Base-by-base conservation (phyloP, 2,797 vertebrate genomes). In the Hydrocynus forskahlii region DNA sequence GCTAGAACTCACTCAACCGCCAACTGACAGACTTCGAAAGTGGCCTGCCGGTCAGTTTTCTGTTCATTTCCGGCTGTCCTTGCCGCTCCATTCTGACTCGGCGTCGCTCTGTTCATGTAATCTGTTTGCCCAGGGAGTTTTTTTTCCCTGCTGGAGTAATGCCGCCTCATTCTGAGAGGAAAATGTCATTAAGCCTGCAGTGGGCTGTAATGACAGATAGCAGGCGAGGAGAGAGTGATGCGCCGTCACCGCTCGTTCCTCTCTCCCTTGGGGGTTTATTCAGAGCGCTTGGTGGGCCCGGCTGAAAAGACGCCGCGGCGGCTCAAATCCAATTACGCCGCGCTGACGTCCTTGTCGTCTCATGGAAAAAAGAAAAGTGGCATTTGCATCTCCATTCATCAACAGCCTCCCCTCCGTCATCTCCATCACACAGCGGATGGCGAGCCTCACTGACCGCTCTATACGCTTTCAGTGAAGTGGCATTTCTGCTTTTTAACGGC, bases 141-240 rank as follows among this genome's bases (percentile, higher is more conserved):
- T 68, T 59, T 59, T 48, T 48, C 63, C 72, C 79, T 25, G 43
- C 72, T 59, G 64, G 52, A 75, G 64, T 4, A 5, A 59, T 62
- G 54, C 19, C 69, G 78, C 29, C 84, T 84, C 69, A 67, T 76
- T 75, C 83, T 82, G 86, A 86, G 48, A 76, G 80, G 66, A 89
- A 89, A 86, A 90, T 87, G 87, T 86, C 87, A 87, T 84, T 81
- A 83, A 85, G 88, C 84, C 81, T 86, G 81, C 83, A 77, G 25
- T 88, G 78, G 87, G 86, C 84, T 87, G 87, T 81, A 89, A 87
- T 88, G 84, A 87, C 86, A 84, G 86, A 90, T 89, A 87, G 87
- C 83, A 90, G 78, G 71, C 85, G 71, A 80, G 9, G 40, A 84
- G 72, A 86, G 85, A 83, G 57, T 80, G 82, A 89, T 75, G 73